Evolutionary conservation across 2,797 vertebrate genomes (phyloP).

Genomic region (Taenioides sp.): DNA sequence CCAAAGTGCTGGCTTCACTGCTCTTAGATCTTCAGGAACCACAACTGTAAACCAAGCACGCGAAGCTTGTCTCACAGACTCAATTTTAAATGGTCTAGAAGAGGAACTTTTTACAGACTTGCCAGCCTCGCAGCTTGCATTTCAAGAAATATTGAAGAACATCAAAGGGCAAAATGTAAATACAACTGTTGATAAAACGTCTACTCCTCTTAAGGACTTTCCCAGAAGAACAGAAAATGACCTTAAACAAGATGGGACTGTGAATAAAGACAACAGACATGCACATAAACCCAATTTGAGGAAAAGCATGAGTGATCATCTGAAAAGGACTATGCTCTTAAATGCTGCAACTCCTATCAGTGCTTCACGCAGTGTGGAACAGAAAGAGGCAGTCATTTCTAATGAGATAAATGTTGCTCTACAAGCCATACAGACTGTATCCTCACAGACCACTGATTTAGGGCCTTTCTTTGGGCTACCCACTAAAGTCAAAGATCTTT

Average conservation of each 20-base stretch:
- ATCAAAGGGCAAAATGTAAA: conserved; percentile 30
- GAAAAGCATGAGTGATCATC: conserved; percentile 82
- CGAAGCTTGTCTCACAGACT: conserved; percentile 38
- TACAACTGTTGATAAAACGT: conserved; percentile 32
- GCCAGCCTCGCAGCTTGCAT: conserved; percentile 81
- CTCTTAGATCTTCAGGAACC: conserved; percentile 12
- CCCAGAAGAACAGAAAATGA: neutral
- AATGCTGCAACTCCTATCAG: conserved; percentile 82
- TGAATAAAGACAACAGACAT: conserved; percentile 6
- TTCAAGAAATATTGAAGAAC: conserved; percentile 53
- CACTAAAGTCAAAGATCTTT: conserved; percentile 89
- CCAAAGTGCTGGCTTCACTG: neutral
- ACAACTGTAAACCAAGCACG: neutral
- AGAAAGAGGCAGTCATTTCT: conserved; percentile 83
- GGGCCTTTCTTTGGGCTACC: conserved; percentile 97
- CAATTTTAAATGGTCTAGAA: conserved; percentile 36
- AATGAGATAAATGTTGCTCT: conserved; percentile 86
- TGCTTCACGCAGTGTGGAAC: conserved; percentile 75
- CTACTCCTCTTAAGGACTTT: conserved; percentile 30
- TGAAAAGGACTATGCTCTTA: conserved; percentile 87
- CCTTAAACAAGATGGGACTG: neutral
- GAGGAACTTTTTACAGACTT: conserved; percentile 72
- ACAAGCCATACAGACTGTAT: conserved; percentile 76
- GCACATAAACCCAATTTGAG: conserved; percentile 43
- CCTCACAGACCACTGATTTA: conserved; percentile 75